Conservation (phyloP, 2,797 vertebrate genomes). For the Lepilemur ruficaudatus region DNA sequence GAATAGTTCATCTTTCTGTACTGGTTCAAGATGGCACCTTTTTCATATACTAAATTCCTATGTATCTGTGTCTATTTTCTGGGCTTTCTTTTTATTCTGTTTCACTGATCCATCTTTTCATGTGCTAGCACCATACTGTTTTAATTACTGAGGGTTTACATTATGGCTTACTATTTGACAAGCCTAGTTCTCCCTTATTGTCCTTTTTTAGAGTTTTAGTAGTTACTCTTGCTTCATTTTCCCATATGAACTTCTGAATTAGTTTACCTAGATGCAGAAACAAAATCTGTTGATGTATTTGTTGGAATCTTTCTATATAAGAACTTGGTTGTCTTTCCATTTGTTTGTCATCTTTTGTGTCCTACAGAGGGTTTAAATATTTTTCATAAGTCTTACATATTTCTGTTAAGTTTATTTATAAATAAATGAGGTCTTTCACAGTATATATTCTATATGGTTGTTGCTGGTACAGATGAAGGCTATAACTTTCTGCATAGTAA, state of each 20-base stretch:
- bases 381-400: background rate
- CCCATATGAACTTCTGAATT: background rate
- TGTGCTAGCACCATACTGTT: background rate
- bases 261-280: background rate
- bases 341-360: background rate
- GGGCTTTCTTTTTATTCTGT: background rate
- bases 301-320: background rate
- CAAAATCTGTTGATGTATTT: constrained; percentile 24
- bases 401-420: constrained; percentile 27
- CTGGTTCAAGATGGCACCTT: background rate
- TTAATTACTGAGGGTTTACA: background rate
- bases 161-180: background rate
- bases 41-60: background rate
- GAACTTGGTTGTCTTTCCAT: background rate
- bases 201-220: constrained; percentile 7
- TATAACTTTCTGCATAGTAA: constrained; percentile 12
- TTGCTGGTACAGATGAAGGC: background rate
- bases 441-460: background rate
- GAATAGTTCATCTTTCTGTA: background rate
- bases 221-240: constrained; percentile 7
- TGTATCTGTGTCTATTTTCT: background rate
- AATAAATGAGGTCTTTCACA: constrained; percentile 2
- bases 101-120: background rate
- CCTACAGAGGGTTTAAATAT: constrained; percentile 5
- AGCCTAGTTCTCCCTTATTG: background rate